These are phyloP conservation scores for Polyommatus iphigenia DNA, from an alignment of 2,888 invertebrate genomes.

Conservation along the genomic window DNA sequence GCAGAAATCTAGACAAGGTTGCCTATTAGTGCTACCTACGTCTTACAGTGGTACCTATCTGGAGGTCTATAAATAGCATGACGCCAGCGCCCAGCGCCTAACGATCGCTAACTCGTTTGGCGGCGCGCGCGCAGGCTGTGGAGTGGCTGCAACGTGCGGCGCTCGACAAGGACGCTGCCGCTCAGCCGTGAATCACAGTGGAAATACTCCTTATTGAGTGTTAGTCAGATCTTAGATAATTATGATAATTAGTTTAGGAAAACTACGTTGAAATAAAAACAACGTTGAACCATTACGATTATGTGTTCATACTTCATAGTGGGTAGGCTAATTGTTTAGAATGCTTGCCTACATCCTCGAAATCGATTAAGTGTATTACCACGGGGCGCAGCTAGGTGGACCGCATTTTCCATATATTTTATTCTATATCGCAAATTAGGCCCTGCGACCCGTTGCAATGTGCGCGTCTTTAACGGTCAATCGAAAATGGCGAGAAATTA, in stretches of 20 bases:
- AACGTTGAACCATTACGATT: background rate
- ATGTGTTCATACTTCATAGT: too few species aligned
- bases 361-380: too few species aligned
- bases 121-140: background rate
- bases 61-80: constrained; percentile 4
- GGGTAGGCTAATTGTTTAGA: too few species aligned
- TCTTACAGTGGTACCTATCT: background rate
- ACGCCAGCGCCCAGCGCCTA: background rate
- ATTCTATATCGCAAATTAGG: background rate
- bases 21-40: background rate
- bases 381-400: too few species aligned
- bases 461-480: background rate
- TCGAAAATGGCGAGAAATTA: background rate
- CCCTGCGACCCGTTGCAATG: background rate
- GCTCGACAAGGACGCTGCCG: background rate
- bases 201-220: background rate
- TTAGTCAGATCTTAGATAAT: background rate
- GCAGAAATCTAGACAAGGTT: background rate
- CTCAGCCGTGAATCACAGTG: background rate
- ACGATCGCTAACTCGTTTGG: background rate
- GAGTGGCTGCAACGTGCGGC: background rate
- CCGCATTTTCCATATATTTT: background rate
- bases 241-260: background rate
- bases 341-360: too few species aligned
- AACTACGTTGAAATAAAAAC: background rate